Conservation (phyloP, 2,113 vertebrate genomes). For the Oncorhynchus kisutch region DNA sequence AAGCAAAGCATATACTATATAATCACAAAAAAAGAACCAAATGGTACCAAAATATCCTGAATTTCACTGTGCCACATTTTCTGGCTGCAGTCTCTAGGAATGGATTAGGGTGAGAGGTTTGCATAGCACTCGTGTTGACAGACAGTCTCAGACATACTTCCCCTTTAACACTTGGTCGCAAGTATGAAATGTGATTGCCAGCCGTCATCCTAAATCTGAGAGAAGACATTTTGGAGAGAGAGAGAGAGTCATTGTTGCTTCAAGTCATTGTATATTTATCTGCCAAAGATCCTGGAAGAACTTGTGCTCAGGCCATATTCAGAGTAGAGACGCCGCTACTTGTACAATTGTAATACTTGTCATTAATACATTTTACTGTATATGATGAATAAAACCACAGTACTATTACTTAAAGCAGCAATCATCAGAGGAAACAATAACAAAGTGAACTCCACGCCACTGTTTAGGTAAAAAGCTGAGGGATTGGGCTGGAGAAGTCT, state of each 20-base stretch:
- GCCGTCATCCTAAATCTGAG: conserved; percentile 40
- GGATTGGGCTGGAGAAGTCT: too few species aligned
- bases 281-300: too few species aligned
- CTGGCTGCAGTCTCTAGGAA: background rate
- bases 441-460: too few species aligned
- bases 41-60: background rate
- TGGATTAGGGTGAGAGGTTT: conserved; percentile 24
- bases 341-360: too few species aligned
- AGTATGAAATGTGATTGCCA: conserved; percentile 53
- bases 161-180: conserved; percentile 44
- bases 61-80: background rate
- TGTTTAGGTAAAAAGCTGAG: too few species aligned
- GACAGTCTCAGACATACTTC: conserved; percentile 38
- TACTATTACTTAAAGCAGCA: too few species aligned
- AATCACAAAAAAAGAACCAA: background rate
- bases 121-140: conserved; percentile 45
- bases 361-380: too few species aligned
- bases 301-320: too few species aligned
- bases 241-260: conserved; percentile 41
- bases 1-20: background rate
- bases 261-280: background rate
- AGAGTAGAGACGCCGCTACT: too few species aligned
- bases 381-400: too few species aligned
- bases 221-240: conserved; percentile 40
- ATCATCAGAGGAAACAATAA: too few species aligned